These are phyloP conservation scores for Diaprepes abbreviatus DNA, from an alignment of 2,888 invertebrate genomes.

Conservation along the genomic window DNA sequence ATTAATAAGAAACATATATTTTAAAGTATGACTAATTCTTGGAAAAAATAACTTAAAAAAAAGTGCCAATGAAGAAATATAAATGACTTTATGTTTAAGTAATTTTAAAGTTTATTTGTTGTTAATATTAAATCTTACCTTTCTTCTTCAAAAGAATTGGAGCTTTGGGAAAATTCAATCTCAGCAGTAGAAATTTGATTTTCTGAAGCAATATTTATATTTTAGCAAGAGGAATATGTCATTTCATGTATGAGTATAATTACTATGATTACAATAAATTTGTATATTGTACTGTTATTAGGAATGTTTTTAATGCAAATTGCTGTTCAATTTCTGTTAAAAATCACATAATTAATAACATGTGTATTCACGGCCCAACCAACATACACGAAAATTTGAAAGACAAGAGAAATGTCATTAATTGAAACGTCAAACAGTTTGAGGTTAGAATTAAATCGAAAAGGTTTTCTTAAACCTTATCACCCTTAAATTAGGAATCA, in stretches of 20 bases:
- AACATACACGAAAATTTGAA: constrained; percentile 25
- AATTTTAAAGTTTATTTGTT: too few species aligned
- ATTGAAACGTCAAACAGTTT: constrained; percentile 12
- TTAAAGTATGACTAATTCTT: not conserved
- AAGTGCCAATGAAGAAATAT: not conserved
- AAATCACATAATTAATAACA: constrained; percentile 53
- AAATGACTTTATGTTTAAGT: not conserved
- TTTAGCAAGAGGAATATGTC: constrained; percentile 13
- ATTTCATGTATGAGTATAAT: constrained; percentile 20
- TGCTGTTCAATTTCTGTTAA: constrained; percentile 35
- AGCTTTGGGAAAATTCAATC: constrained; percentile 4
- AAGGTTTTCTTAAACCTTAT: too few species aligned
- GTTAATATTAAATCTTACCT: constrained; percentile 11
- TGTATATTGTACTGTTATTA: constrained; percentile 39
- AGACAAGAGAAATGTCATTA: constrained; percentile 1
- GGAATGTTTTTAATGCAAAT: constrained; percentile 44
- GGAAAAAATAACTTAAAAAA: not conserved
- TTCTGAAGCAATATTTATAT: constrained; percentile 23
- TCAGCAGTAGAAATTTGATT: constrained; percentile 13
- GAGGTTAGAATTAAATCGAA: constrained; percentile 31
- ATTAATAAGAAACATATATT: not conserved
- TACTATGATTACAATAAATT: constrained; percentile 20
- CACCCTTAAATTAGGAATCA: too few species aligned
- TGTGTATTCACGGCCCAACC: constrained; percentile 42
- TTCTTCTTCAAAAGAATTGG: constrained; percentile 8